Base-by-base conservation (phyloP, 92 coral and sea anemone species). In the Zoanthus sociatus region DNA sequence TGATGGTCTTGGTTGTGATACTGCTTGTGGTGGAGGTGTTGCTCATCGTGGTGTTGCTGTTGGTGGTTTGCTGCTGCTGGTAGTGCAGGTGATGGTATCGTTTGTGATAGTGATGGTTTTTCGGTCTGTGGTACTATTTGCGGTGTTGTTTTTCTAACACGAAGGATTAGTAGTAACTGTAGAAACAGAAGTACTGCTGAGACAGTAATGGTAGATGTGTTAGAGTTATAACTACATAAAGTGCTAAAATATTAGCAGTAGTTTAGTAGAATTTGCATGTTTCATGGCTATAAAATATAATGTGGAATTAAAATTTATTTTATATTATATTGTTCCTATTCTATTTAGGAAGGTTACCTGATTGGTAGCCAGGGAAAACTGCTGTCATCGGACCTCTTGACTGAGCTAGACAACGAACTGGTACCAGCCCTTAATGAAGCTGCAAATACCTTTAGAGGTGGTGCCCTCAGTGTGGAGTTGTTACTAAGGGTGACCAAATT, bases 401-500 rank as follows among this genome's bases (percentile, higher is more conserved):
- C 90, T 26, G 91, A 95, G 58, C 79, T 97, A 82, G 99, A 97
- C 87, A 87, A 91, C 71, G 95, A 94, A 32, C 82, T 97, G 12
- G 94, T 97, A 10, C 99, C 99, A 0, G 93, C 98, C 1, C 93
- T 97, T 33, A 89, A 97, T 64, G 83, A 91, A 50, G 99, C 98
- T 9, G 99, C 92, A 30, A 87, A 86, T 90, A 90, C 85, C 7
- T 92, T 93, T 48, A 91, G 94, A 56, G 88, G 92, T 14, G 91
- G 89, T 11, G 92, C 98, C 3, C 89, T 93, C 5, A 90, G 88
- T 21, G 90, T 92, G 63, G 98, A 94, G 72, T 72, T 94, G 68
- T 85, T 94, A 70, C 90, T 94, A 17, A 94, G 92, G 63, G 60
- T 94, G 20, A 86, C 93, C 14, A 78, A 90, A 53, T 91, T 94